A percentile compares a stretch with the other conserved stretches of the same genome.
phyloP scores from a whole-genome alignment of 2,888 invertebrate species.

The Physocephala rufipes region DNA sequence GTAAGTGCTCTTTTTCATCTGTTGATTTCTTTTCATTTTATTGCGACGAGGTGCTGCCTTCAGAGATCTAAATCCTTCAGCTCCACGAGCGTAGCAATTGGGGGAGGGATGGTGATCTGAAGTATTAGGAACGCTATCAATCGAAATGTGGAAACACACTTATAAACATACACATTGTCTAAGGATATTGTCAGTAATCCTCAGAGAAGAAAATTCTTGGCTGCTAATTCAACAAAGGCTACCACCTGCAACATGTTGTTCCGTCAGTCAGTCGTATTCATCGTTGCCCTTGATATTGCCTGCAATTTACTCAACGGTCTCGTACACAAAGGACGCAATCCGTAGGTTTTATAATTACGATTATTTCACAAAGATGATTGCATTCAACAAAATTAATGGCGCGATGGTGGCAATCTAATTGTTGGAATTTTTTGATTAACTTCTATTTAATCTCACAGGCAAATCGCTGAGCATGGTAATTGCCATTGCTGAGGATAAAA shows the following conservation, averaged over 20 bases:
- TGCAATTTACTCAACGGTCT: no score
- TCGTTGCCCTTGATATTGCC: no score
- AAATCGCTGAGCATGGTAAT: neutral
- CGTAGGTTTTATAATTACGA: conserved; percentile 34
- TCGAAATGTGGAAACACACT: neutral
- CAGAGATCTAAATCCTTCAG: neutral
- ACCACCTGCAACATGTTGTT: conserved; percentile 51
- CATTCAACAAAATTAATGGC: neutral
- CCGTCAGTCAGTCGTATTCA: neutral
- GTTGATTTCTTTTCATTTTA: conserved; percentile 27
- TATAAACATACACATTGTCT: no score
- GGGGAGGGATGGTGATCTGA: neutral
- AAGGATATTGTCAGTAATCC: neutral
- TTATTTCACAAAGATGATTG: neutral
- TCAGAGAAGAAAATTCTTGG: neutral
- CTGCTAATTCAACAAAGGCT: conserved; percentile 26
- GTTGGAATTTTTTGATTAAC: conserved; percentile 11
- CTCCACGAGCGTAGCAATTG: conserved; percentile 1
- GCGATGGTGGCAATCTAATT: conserved; percentile 20
- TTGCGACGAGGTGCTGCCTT: conserved; percentile 22
- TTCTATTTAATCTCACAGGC: conserved; percentile 8
- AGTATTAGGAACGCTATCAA: neutral
- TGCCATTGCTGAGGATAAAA: neutral
- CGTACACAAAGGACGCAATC: no score
- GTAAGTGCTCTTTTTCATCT: conserved; percentile 28